Evolutionary conservation across 2,113 vertebrate species (phyloP), one percentile per base, ranked within the genome.

Genomic region (Collichthys lucidus): DNA sequence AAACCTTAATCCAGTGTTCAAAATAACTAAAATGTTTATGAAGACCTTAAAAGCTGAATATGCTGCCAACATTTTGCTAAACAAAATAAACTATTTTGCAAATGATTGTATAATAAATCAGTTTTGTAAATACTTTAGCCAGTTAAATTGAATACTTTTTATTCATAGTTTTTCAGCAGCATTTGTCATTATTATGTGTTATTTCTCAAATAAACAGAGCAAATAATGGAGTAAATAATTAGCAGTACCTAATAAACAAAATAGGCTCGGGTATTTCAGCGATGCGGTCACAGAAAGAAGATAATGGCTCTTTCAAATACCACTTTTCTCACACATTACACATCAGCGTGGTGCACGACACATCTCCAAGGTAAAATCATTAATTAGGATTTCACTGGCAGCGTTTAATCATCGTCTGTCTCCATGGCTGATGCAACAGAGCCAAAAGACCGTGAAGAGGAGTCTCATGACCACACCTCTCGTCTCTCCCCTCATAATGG

Each of bases 361-460:
- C 0, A 49, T 65, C 68, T 55, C 65, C 35, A 50, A 79, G 77
- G 31, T 79, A 70, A 80, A 84, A 87, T 72, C 47, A 77, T 79
- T 84, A 88, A 91, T 88, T 83, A 53, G 24, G 69, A n/a, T 85
- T 88, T 86, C 42, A 56, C 59, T 67, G 47, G 67, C 31, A 40
- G 70, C 57, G 29, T 50, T 79, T 81, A 80, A 89, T 84, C 61
- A 85, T 11, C 86, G 63, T 63, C 52, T 42, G 72, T 84, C 79
- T 84, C 80, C 77, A 88, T 83, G 86, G 82, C n/a, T 56, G 82
- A 90, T 62, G 46, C 57, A 62, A 72, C 47, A 17, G 29, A 31
- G 72, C 46, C 44, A 76, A 74, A 67, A 26, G 60, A 79, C 78
- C 49, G 56, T 3, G 22, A 60, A 55, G 64, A 72, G 11, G 44